Base-by-base conservation (phyloP, 2,797 vertebrate genomes). In the Coregonus ussuriensis region DNA sequence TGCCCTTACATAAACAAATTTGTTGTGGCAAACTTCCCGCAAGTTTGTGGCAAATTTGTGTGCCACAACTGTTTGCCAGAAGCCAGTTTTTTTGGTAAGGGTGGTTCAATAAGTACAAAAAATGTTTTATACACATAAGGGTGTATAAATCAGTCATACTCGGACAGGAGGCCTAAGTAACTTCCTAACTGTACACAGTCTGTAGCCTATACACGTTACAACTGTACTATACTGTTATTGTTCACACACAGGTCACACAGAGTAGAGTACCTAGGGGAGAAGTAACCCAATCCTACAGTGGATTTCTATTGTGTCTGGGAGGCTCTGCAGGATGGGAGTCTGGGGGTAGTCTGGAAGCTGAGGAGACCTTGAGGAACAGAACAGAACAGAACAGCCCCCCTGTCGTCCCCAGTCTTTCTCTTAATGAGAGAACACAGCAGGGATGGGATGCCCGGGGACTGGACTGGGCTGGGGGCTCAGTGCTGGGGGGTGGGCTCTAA, bases 341-440 rank as follows among this genome's bases (percentile, higher is more conserved):
- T 62, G 68, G 80, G 82, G n/a, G 52, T 78, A 73, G 71, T 63
- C 72, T 78, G 62, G 37, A 9, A 15, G 68, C 79, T 72, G 77
- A 75, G 80, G 77, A 74, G 80, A 82, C 87, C 87, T 90, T 84
- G 83, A 89, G 83, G 86, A 85, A 85, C 83, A 76, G 76, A 18
- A n/a, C 5, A 59, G 1, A 16, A 59, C 5, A 59, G 1, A 16
- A 59, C 54, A 15, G 53, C 53, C 81, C 77, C 33, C 4, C 4
- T 82, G 84, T 78, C 80, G 82, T 80, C 84, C 89, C 66, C 81
- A 89, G 91, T 89, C 88, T 89, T 82, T 73, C 76, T 76, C 73
- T 90, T 90, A 91, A 92, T 90, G 87, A 91, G 86, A 86, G 74
- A 77, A 31, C 83, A 76, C 81, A 84, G 86, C 35, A 37, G 82